These are phyloP conservation scores for Girardia tigrina DNA, from an alignment of 2,888 invertebrate genomes.

Conservation along the genomic window DNA sequence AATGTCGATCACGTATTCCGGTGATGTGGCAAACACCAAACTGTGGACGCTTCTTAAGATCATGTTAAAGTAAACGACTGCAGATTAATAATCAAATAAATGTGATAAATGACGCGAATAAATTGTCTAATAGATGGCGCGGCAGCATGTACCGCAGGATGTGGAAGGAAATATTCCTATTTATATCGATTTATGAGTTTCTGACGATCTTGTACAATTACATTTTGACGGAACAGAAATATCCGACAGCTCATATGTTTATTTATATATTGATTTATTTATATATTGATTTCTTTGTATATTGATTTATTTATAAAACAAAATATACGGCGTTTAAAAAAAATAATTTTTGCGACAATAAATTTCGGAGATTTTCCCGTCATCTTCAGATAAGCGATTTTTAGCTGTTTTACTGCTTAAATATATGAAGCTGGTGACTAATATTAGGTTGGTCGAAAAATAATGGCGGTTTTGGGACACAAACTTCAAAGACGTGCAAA, in stretches of 20 bases:
- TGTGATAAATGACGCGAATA: background rate
- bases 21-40: slow-evolving; percentile 15
- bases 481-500: no score
- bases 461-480: no score
- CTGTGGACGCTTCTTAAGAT: background rate
- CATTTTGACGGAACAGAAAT: background rate
- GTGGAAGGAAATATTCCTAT: background rate
- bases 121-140: no score
- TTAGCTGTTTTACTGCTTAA: no score
- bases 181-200: slow-evolving; percentile 1
- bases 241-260: background rate
- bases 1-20: background rate
- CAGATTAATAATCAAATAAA: background rate
- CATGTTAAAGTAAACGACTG: background rate
- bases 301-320: no score
- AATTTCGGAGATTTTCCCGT: no score
- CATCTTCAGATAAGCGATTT: no score
- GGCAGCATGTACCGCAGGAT: background rate
- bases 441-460: no score
- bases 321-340: no score
- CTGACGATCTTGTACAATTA: background rate
- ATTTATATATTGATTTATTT: background rate
- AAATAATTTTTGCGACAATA: no score
- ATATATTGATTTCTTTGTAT: no score
- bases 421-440: no score